Evolutionary conservation across 2,113 vertebrate species (phyloP).

Genomic region (Hippopotamus amphibius): DNA sequence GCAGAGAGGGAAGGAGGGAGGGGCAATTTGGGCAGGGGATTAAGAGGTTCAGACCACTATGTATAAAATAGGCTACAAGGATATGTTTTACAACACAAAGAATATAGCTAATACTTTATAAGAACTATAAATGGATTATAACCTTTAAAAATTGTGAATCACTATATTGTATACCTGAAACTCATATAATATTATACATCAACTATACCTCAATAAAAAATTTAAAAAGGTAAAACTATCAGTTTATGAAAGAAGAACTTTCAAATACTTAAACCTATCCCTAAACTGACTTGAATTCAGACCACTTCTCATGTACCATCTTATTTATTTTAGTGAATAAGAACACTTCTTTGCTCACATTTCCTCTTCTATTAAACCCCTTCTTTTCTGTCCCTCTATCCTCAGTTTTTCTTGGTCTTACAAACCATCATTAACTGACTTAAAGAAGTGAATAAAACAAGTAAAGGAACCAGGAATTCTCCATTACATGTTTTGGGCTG

Average conservation of each 20-base stretch:
- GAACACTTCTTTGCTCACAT: neutral
- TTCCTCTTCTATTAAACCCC: neutral
- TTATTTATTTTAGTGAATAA: neutral
- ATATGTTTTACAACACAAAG: neutral
- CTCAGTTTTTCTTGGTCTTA: neutral
- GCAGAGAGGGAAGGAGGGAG: neutral
- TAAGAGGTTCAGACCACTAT: neutral
- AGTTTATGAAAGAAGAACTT: neutral
- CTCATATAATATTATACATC: neutral
- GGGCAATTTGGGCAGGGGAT: neutral
- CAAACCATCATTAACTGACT: neutral
- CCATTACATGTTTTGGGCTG: neutral
- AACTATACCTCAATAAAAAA: neutral
- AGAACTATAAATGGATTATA: neutral
- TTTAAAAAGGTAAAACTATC: neutral
- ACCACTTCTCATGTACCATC: neutral
- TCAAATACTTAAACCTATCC: conserved; percentile 7
- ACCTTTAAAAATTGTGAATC: neutral
- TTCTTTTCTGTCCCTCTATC: neutral
- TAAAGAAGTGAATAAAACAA: neutral
- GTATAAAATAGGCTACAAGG: neutral
- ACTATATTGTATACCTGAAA: too few species aligned
- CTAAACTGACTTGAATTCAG: neutral
- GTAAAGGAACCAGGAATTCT: neutral
- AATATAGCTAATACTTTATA: neutral